A percentile compares a stretch with the other conserved stretches of the same genome.
phyloP scores from a whole-genome alignment of 1,140 invertebrate genomes.

The Musca domestica region DNA sequence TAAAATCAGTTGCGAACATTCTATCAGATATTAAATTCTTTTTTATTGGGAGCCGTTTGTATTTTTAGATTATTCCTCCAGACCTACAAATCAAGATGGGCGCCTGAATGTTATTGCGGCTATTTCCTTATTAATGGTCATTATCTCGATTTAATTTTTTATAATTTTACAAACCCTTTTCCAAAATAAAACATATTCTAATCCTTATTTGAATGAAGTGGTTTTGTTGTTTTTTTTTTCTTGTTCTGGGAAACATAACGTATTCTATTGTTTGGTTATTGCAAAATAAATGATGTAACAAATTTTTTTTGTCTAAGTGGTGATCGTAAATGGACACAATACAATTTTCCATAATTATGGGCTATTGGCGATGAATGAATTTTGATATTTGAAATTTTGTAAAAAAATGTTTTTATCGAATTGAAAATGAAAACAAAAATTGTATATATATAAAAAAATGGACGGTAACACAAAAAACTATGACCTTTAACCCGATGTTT shows the following conservation, averaged over 20 bases:
- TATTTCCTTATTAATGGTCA: neutral
- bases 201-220: constrained; percentile 4
- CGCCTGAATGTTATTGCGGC: too few species aligned
- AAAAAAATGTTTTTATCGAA: constrained; percentile 12
- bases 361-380: too few species aligned
- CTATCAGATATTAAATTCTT: too few species aligned
- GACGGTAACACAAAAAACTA: neutral
- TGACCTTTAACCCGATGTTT: constrained; percentile 49
- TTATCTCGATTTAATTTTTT: constrained; percentile 5
- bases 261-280: constrained; percentile 43
- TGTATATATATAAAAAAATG: neutral
- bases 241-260: neutral
- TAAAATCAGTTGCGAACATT: too few species aligned
- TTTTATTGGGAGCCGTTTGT: too few species aligned
- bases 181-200: constrained; percentile 3
- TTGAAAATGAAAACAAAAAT: neutral
- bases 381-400: too few species aligned
- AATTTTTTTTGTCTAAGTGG: constrained; percentile 16
- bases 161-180: neutral
- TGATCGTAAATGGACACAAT: too few species aligned
- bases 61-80: too few species aligned
- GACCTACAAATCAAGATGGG: too few species aligned
- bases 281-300: constrained; percentile 25
- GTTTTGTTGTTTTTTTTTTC: constrained; percentile 36
- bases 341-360: too few species aligned